Evolutionary conservation across 1,140 invertebrate genomes (phyloP).

Genomic region (Pogonomyrmex barbatus): DNA sequence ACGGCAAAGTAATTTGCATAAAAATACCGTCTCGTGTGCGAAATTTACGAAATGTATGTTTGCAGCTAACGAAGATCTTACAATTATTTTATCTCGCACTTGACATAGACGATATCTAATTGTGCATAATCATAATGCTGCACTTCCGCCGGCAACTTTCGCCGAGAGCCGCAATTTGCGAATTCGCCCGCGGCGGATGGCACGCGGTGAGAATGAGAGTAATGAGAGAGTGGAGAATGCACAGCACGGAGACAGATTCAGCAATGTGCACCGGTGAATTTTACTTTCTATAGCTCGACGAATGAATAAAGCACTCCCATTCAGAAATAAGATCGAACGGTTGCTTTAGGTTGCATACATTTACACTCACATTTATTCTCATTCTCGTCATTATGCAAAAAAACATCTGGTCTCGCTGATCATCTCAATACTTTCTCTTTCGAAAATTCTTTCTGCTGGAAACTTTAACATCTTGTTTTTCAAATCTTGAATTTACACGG

Average conservation of each 20-base stretch:
- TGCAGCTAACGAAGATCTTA: constrained; percentile 21
- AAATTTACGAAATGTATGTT: not conserved
- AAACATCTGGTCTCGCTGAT: not conserved
- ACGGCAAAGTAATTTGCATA: not conserved
- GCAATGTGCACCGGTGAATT: constrained; percentile 61
- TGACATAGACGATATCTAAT: constrained; percentile 62
- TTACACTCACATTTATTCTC: constrained; percentile 61
- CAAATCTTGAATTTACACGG: not conserved
- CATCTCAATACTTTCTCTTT: not conserved
- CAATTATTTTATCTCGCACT: constrained; percentile 23
- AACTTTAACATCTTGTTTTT: not conserved
- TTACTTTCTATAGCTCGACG: constrained; percentile 63
- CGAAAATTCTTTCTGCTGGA: not conserved
- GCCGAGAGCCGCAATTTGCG: constrained; percentile 54
- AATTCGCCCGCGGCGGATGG: constrained; percentile 52
- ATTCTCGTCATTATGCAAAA: constrained; percentile 32
- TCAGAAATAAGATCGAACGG: constrained; percentile 72
- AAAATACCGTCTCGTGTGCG: not conserved
- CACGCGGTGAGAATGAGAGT: not conserved
- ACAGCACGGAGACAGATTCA: constrained; percentile 48
- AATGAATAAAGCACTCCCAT: constrained; percentile 78
- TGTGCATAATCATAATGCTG: constrained; percentile 57
- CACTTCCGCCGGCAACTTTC: constrained; percentile 43
- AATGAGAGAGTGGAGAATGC: constrained; percentile 17
- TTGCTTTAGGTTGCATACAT: constrained; percentile 60